Evolutionary conservation across 1,140 invertebrate species (phyloP).

Genomic region (Cataglyphis hispanica): DNA sequence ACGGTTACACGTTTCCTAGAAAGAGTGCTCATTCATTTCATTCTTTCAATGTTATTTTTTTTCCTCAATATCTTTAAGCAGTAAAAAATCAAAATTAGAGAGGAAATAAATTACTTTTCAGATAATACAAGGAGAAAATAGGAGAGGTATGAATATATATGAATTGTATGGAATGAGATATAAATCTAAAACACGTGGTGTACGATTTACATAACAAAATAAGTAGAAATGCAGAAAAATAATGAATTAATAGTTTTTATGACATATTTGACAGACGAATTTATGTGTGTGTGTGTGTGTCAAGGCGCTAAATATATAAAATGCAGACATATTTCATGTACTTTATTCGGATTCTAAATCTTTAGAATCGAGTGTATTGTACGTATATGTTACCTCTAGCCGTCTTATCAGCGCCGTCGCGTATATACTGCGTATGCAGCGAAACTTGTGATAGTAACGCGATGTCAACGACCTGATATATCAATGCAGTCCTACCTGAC

Average conservation of each 20-base stretch:
- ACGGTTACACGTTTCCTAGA: neutral
- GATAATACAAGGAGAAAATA: neutral
- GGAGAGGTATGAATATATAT: neutral
- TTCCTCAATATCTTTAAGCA: neutral
- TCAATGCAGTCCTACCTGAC: constrained; percentile 69
- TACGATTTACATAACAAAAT: neutral
- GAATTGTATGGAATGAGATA: neutral
- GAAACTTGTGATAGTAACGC: constrained; percentile 62
- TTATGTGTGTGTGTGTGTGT: too few relatives aligned
- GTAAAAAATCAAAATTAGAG: neutral
- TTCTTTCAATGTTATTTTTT: neutral
- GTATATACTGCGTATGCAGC: constrained; percentile 60
- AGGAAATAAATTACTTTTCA: neutral
- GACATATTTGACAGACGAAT: neutral
- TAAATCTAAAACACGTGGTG: neutral
- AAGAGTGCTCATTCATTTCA: neutral
- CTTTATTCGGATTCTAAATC: neutral
- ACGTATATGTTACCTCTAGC: constrained; percentile 63
- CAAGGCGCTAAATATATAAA: neutral
- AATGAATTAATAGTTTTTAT: constrained; percentile 3
- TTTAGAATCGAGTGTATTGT: constrained; percentile 58
- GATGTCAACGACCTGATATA: constrained; percentile 67
- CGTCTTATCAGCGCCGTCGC: constrained; percentile 64
- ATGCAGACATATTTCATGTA: neutral
- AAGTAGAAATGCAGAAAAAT: neutral